Conservation (phyloP, 2,888 invertebrate species). For the Brachypterus glaber region DNA sequence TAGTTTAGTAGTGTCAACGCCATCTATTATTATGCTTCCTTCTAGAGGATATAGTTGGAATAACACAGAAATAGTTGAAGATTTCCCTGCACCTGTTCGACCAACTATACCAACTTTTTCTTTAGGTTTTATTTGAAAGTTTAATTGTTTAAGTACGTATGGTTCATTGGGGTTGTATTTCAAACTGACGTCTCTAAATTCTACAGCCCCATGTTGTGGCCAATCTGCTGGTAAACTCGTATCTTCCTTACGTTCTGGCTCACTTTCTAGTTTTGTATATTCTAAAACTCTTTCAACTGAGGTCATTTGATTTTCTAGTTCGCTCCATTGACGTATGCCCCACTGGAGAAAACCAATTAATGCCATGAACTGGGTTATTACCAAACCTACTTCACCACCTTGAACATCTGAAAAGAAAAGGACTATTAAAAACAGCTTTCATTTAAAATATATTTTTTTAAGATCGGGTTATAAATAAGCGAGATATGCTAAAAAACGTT, state of each 20-base stretch:
- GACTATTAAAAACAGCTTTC: neutral
- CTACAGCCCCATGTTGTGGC: slow-evolving; percentile 61
- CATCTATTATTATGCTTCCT: slow-evolving; percentile 76
- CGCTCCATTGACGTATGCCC: slow-evolving; percentile 76
- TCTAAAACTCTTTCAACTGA: slow-evolving; percentile 31
- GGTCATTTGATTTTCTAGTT: slow-evolving; percentile 53
- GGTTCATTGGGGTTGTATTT: slow-evolving; percentile 64
- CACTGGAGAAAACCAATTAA: slow-evolving; percentile 59
- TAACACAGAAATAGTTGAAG: slow-evolving; percentile 64
- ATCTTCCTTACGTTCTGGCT: slow-evolving; percentile 25
- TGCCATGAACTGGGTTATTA: slow-evolving; percentile 65
- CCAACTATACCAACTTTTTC: slow-evolving; percentile 74
- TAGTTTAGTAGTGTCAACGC: slow-evolving; percentile 56
- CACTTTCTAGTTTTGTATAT: slow-evolving; percentile 29
- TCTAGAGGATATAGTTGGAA: slow-evolving; percentile 73
- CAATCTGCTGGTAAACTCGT: slow-evolving; percentile 52
- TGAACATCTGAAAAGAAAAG: slow-evolving; percentile 39
- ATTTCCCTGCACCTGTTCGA: slow-evolving; percentile 79
- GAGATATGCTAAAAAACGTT: neutral
- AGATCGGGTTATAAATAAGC: neutral
- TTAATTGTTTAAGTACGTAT: slow-evolving; percentile 63
- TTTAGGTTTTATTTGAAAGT: slow-evolving; percentile 56
- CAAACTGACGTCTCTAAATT: slow-evolving; percentile 59
- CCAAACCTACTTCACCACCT: slow-evolving; percentile 68
- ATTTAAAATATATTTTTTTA: slow-evolving; percentile 1